phyloP scores from a whole-genome alignment of 2,113 vertebrate species.

The Spea multiplicata region DNA sequence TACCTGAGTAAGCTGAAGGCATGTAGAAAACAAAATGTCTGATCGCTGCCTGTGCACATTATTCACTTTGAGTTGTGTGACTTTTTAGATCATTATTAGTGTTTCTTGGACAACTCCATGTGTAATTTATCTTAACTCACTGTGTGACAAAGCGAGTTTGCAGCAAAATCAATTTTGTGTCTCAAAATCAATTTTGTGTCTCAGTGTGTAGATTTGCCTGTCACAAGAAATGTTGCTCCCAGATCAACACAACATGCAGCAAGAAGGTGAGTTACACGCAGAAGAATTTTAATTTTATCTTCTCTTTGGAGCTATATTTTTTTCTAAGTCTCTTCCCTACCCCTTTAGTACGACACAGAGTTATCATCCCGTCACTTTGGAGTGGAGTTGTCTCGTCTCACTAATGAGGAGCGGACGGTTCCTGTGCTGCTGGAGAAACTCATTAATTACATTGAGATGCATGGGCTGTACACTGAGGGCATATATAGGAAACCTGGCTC shows the following conservation, averaged over 20 bases:
- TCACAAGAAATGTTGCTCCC: constrained; percentile 96
- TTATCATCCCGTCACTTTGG: constrained; percentile 90
- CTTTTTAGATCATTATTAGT: neutral
- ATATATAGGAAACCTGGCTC: constrained; percentile 97
- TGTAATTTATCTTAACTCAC: too few species aligned
- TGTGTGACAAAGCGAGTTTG: too few species aligned
- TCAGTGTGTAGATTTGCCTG: constrained; percentile 96
- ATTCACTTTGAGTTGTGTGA: neutral
- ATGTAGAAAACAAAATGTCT: too few species aligned
- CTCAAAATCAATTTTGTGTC: constrained; percentile 52
- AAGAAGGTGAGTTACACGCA: constrained; percentile 80
- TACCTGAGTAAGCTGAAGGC: too few species aligned
- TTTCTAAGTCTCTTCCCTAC: neutral
- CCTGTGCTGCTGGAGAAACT: constrained; percentile 94
- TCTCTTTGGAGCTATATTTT: neutral
- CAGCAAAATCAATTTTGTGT: neutral
- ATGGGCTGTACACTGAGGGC: constrained; percentile 94
- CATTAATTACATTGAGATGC: constrained; percentile 98
- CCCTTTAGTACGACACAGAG: constrained; percentile 74
- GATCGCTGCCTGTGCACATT: neutral
- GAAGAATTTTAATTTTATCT: neutral
- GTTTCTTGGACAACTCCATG: neutral
- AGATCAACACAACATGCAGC: constrained; percentile 86
- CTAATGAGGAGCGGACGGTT: constrained; percentile 86
- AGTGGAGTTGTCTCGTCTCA: constrained; percentile 90